These are phyloP conservation scores for Cololabis saira DNA, from an alignment of 2,113 vertebrate species.

Conservation along the genomic window DNA sequence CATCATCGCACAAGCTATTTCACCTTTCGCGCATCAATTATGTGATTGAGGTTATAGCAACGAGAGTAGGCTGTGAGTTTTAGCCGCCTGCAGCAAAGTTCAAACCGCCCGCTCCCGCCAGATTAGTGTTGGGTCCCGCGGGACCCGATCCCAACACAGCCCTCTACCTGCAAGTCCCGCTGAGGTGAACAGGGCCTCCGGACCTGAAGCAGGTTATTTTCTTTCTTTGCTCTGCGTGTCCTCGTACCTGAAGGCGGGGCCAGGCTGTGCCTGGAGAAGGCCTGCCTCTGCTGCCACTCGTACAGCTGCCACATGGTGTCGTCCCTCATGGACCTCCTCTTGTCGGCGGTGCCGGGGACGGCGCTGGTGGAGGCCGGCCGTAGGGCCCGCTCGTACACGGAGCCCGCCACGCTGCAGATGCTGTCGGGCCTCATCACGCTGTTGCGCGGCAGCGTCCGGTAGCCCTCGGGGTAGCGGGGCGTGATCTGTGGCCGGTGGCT, in stretches of 20 bases:
- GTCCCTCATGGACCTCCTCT: slow-evolving; percentile 88
- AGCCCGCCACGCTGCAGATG: slow-evolving; percentile 79
- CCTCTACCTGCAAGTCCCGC: too few species aligned
- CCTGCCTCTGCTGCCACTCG: slow-evolving; percentile 96
- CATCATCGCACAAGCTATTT: too few species aligned
- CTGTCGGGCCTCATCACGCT: slow-evolving; percentile 88
- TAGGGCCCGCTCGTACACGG: slow-evolving; percentile 74
- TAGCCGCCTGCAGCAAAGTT: too few species aligned
- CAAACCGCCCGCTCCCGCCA: too few species aligned
- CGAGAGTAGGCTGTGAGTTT: too few species aligned
- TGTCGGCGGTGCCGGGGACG: slow-evolving; percentile 72
- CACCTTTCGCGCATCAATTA: too few species aligned
- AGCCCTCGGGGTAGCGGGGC: slow-evolving; percentile 91
- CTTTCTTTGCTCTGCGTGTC: too few species aligned
- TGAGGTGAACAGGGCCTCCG: too few species aligned
- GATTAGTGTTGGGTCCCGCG: too few species aligned
- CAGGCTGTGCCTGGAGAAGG: slow-evolving; percentile 85
- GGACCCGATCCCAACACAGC: too few species aligned
- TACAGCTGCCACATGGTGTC: slow-evolving; percentile 98
- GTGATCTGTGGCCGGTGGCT: slow-evolving; percentile 87
- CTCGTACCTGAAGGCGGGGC: slow-evolving; percentile 71
- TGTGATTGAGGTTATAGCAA: too few species aligned
- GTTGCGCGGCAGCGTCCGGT: slow-evolving; percentile 92
- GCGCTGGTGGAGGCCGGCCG: slow-evolving; percentile 45
- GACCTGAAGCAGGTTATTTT: too few species aligned